Conservation (phyloP, 2,113 vertebrate species). For the Empidonax traillii region DNA sequence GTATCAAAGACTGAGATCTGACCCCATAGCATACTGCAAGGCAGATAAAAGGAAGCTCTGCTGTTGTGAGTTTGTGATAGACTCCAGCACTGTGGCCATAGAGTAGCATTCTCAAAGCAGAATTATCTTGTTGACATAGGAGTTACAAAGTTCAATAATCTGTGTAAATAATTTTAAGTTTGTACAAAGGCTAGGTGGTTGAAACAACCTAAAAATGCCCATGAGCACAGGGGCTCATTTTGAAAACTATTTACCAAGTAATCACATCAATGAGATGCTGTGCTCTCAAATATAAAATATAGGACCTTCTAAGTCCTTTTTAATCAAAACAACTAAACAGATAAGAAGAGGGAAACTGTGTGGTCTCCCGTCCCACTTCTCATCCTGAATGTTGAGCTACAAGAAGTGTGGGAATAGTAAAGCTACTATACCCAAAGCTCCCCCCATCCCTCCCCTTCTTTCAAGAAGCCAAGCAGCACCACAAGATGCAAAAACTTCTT, state of each 20-base stretch:
- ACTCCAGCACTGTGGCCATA: neutral
- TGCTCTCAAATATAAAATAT: neutral
- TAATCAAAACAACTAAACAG: neutral
- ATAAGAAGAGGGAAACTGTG: neutral
- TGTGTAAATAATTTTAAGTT: neutral
- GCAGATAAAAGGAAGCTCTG: neutral
- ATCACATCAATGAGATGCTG: neutral
- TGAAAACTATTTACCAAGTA: neutral
- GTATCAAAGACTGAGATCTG: neutral
- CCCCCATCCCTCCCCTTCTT: neutral
- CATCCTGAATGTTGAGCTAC: neutral
- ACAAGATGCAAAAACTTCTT: neutral
- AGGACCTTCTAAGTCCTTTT: neutral
- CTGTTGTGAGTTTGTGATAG: neutral
- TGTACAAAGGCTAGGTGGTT: neutral
- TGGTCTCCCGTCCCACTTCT: neutral
- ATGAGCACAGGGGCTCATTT: neutral
- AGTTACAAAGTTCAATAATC: slow-evolving; percentile 11
- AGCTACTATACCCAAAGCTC: neutral
- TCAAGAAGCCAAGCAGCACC: neutral
- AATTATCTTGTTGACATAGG: neutral
- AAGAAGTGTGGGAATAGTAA: neutral
- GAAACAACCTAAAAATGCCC: neutral
- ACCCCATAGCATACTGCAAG: neutral
- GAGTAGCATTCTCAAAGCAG: neutral